Percentiles rank a stretch among this genome's conserved stretches.
Evolutionary conservation across 2,888 invertebrate genomes (phyloP).

Genomic region (Cacoxenus indagator): DNA sequence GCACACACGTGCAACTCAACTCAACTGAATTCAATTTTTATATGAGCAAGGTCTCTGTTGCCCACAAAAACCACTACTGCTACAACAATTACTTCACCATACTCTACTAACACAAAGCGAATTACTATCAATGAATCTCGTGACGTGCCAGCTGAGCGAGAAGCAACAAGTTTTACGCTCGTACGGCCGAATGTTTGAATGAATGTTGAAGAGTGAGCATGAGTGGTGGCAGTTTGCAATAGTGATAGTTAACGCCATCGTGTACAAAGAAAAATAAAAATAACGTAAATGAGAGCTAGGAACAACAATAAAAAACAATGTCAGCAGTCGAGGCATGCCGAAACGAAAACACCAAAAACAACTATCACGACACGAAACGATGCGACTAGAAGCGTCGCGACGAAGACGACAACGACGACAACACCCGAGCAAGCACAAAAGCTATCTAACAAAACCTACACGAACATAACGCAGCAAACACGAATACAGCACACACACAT

Average conservation of each 20-base stretch:
- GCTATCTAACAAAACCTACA: background rate
- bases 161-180: slow-evolving; percentile 6
- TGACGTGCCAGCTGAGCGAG: background rate
- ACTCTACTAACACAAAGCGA: background rate
- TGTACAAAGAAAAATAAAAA: slow-evolving; percentile 25
- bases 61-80: background rate
- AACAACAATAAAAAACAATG: background rate
- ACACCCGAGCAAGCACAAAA: background rate
- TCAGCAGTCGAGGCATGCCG: background rate
- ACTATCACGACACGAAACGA: background rate
- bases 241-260: slow-evolving; percentile 61
- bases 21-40: background rate
- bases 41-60: background rate
- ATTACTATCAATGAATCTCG: slow-evolving; percentile 17
- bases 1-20: slow-evolving; percentile 20
- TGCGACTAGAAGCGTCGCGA: too few relatives aligned
- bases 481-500: background rate
- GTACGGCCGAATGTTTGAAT: background rate
- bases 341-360: background rate
- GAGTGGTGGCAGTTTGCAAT: slow-evolving; percentile 34
- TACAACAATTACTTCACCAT: background rate
- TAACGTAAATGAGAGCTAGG: background rate
- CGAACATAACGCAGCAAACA: background rate
- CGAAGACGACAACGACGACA: background rate
- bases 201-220: background rate